Evolutionary conservation across 2,113 vertebrate genomes (phyloP).

Genomic region (Phasianus colchicus): DNA sequence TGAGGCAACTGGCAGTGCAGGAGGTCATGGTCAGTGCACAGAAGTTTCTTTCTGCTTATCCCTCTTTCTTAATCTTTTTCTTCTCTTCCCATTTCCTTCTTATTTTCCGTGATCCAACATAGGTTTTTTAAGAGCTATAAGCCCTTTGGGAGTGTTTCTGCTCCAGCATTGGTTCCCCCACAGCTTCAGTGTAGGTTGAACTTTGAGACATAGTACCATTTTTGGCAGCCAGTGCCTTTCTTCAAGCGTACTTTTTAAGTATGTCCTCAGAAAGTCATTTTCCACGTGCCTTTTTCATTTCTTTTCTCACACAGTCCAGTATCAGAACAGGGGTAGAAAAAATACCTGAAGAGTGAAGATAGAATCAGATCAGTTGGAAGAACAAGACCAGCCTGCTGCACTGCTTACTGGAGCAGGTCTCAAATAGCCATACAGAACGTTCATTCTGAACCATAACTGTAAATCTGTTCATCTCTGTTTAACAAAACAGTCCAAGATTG

Average conservation of each 20-base stretch:
- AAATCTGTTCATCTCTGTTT: background rate
- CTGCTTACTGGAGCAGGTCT: background rate
- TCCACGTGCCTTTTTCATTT: background rate
- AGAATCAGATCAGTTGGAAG: background rate
- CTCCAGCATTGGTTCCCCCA: background rate
- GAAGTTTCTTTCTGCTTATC: background rate
- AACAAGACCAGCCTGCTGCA: background rate
- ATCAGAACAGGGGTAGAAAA: background rate
- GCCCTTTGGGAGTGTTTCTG: background rate
- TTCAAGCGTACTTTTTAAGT: background rate
- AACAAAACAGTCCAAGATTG: no score
- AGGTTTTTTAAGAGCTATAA: background rate
- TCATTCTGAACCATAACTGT: background rate
- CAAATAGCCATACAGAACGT: background rate
- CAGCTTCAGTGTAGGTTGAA: no score
- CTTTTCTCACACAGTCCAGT: background rate
- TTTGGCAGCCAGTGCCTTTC: background rate
- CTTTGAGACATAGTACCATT: fast-evolving
- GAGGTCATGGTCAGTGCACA: background rate
- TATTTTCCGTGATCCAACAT: background rate
- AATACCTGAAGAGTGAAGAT: background rate
- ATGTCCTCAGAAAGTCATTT: background rate
- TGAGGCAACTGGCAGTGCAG: background rate
- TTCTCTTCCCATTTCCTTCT: background rate
- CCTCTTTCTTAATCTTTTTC: background rate